Base-by-base conservation (phyloP, 2,888 invertebrate species). In the Andrena bicolor region DNA sequence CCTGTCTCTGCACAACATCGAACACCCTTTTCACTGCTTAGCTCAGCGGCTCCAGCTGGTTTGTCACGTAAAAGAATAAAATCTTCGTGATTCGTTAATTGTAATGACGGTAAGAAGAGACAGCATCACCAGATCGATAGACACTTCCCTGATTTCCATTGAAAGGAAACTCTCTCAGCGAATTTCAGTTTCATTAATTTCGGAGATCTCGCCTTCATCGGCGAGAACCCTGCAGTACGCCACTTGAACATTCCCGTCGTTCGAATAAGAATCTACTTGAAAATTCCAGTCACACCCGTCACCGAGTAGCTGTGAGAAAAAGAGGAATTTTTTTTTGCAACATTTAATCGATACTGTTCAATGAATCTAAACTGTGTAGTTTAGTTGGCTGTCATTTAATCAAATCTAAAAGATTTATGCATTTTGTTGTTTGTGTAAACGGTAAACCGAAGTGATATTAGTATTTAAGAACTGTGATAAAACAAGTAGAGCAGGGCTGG, bases 171-270 rank as follows among this genome's bases (percentile, higher is more conserved):
- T 78, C 85, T 76, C 85, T 81, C 82, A 70, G 81, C 76, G 83
- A 88, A 88, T 88, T 88, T 88, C 88, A 88, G 88, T 88, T 88
- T 88, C 88, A 88, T 88, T 88, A 88, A 88, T 88, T 88, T 88
- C 88, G 76, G 84, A 88, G 86, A 87, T 85, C 69, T 82, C 81
- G 73, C 76, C 76, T 73, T 69, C 80, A 65, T 69, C 72, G 73
- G 66, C 68, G 83, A 85, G 72, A 76, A 63, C 70, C 69, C 76
- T 72, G 66, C 69, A 56, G 77, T 64, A 77, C 80, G 78, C 81
- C 82, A 84, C 85, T 82, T 84, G 78, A 82, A 82, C 80, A 84
- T 77, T 83, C 77, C 68, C 82, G 75, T 74, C 86, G 69, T 80
- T 76, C 76, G 76, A 73, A 72, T 41, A 77, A 64, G 78, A 79